Conservation (phyloP, 2,797 vertebrate genomes). For the Merluccius polli region DNA sequence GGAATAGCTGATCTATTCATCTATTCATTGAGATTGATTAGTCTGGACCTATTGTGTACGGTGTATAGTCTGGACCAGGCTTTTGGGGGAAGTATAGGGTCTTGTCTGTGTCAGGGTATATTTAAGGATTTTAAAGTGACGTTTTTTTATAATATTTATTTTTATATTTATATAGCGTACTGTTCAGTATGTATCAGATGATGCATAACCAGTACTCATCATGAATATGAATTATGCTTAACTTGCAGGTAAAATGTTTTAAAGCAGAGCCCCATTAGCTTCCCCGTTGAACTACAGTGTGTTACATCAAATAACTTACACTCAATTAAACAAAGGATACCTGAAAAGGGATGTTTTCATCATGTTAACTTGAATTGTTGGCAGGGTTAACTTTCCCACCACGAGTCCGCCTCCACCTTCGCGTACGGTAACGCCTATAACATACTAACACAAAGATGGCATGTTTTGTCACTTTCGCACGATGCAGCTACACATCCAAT, state of each 20-base stretch:
- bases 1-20: not conserved
- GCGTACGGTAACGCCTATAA: not conserved
- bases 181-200: not conserved
- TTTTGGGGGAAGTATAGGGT: not conserved
- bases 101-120: not conserved
- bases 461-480: not conserved
- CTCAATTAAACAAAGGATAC: not conserved
- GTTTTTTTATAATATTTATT: too few species aligned
- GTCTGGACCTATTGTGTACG: not conserved
- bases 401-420: not conserved
- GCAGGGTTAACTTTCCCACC: not conserved
- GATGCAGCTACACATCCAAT: not conserved
- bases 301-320: not conserved
- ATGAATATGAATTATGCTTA: not conserved
- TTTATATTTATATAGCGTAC: not conserved
- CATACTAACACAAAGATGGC: not conserved
- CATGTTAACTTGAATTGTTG: not conserved
- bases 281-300: not conserved
- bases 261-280: not conserved
- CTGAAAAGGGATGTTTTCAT: not conserved
- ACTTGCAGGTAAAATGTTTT: conserved; percentile 1
- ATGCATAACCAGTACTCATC: not conserved
- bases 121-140: not conserved
- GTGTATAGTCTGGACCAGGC: not conserved
- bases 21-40: not conserved